Evolutionary conservation across 2,888 invertebrate species (phyloP).

Genomic region (Drosophila affinis): DNA sequence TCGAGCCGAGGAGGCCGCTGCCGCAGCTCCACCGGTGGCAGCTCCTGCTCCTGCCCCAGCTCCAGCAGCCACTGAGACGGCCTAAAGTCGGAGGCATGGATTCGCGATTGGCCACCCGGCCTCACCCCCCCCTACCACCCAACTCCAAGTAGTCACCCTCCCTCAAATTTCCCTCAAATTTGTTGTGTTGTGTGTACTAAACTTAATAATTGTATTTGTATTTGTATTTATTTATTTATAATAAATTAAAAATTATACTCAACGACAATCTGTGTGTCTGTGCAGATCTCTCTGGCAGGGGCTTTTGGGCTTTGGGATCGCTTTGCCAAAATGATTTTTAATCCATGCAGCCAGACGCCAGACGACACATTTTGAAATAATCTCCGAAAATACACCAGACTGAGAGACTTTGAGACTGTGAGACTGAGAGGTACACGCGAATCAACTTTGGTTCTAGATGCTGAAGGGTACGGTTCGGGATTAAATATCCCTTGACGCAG

Average conservation of each 20-base stretch:
- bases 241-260: conserved; percentile 67
- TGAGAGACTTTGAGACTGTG: neutral
- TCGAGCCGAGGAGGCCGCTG: conserved; percentile 19
- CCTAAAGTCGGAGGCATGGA: conserved; percentile 34
- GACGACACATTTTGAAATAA: conserved; percentile 13
- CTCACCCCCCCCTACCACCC: neutral
- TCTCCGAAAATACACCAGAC: conserved; percentile 5
- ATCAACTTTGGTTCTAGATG: too few relatives aligned
- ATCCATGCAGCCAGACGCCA: conserved; percentile 49
- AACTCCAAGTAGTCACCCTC: conserved; percentile 3
- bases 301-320: conserved; percentile 48
- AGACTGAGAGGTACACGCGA: neutral
- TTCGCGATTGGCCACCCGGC: neutral
- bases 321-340: conserved; percentile 76
- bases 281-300: conserved; percentile 1
- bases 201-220: conserved; percentile 63
- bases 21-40: conserved; percentile 2
- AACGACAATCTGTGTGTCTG: conserved; percentile 12
- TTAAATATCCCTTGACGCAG: too few relatives aligned
- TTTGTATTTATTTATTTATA: conserved; percentile 72
- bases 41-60: conserved; percentile 14
- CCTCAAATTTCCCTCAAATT: conserved; percentile 1
- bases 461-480: too few relatives aligned
- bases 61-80: conserved; percentile 41
- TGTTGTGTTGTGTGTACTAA: conserved; percentile 26